A percentile compares a stretch with the other conserved stretches of the same genome.
Conservation (phyloP, 1,140 invertebrate species). For the Temnothorax nylanderi region DNA sequence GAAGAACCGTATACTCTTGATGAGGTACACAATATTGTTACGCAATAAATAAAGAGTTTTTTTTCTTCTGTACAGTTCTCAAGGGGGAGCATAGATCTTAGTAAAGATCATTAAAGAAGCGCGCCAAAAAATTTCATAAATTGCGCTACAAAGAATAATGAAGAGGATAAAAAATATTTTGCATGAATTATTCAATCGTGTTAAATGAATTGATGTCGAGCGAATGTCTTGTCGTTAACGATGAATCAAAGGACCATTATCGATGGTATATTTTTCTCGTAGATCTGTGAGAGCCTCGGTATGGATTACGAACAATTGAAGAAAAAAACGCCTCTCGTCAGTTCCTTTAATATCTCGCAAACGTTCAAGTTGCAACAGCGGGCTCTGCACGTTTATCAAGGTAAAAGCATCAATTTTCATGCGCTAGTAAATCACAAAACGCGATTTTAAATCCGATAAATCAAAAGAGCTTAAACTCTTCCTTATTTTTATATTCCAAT, state of each 20-base stretch:
- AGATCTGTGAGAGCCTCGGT: conserved; percentile 88
- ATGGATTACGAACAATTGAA: conserved; percentile 89
- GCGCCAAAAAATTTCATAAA: not conserved
- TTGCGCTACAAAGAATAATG: not conserved
- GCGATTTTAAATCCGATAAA: conserved; percentile 42
- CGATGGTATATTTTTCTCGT: conserved; percentile 29
- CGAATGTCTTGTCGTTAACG: not conserved
- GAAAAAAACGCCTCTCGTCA: conserved; percentile 88
- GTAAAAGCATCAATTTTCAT: conserved; percentile 80
- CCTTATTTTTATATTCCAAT: not conserved
- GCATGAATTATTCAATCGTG: not conserved
- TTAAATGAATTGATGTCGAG: not conserved
- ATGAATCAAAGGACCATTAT: not conserved
- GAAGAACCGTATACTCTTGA: conserved; percentile 90
- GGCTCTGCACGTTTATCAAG: conserved; percentile 95
- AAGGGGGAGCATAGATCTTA: not conserved
- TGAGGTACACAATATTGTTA: conserved; percentile 87
- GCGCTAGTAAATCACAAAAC: conserved; percentile 38
- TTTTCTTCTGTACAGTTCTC: not conserved
- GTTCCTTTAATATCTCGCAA: conserved; percentile 89
- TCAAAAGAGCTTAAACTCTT: conserved; percentile 36
- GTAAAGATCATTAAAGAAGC: not conserved
- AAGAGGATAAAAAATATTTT: not conserved
- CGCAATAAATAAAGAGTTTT: conserved; percentile 28
- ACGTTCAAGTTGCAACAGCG: conserved; percentile 94